Evolutionary conservation across 2,888 invertebrate genomes (phyloP), one percentile per base, ranked within the genome.

Genomic region (Microchrysa polita): DNA sequence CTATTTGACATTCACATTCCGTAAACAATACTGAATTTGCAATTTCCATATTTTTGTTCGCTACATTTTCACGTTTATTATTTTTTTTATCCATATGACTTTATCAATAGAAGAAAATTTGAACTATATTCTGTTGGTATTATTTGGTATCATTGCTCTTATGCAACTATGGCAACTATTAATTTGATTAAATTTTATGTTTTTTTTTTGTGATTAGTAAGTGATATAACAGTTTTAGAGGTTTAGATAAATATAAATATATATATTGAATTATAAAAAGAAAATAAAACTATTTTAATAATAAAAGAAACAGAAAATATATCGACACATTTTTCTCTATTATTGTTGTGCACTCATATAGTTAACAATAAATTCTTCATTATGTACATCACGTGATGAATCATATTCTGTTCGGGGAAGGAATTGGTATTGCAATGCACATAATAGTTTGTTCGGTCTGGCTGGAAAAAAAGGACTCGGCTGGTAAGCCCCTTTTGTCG

Each of bases 1-100:
- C 53, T 67, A 27, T 67, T 67, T 16, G 27, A 55, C 67, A 67
- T 69, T 69, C 20, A 55, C 67, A 67, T 69, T 69, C 69, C 69
- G 55, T 55, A 27, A 69, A 57, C 16, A 9, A 42, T 57, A 57
- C 22, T 40, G 69, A 55, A 69, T 57, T 69, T 22, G 16, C 40
- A 44, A 20, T 40, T 16, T 69, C 40, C 57, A 65, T 42, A 16
- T 55, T 18, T n/a, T 12, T 48, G 4, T 48, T 48, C 10, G 12
- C 27, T 55, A 55, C 18, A 55, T 20, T 55, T 55, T n/a, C n/a
- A n/a, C n/a, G n/a, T n/a, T n/a, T n/a, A n/a, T n/a, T n/a, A n/a
- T n/a, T n/a, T n/a, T n/a, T n/a, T n/a, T n/a, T n/a, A 10, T 52
- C n/a, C 52, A 52, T 20, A 16, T 20, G 20, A 18, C n/a, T 55